Evolutionary conservation across 2,888 invertebrate species (phyloP).

Genomic region (Lysandra coridon): DNA sequence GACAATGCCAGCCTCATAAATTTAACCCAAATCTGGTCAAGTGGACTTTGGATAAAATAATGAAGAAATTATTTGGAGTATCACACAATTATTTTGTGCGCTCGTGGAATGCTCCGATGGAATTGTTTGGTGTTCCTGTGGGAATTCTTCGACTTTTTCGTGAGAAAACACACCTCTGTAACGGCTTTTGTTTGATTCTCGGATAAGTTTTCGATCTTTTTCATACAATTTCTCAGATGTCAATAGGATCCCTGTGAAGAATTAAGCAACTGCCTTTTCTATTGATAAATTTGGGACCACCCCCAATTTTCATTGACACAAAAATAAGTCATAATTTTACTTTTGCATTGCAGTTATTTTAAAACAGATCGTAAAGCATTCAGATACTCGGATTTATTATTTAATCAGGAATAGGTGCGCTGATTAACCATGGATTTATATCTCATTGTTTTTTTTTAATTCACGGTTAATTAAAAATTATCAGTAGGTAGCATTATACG

Average conservation of each 20-base stretch:
- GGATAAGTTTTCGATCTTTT: neutral
- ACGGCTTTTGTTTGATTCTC: neutral
- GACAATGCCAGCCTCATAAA: too few species aligned
- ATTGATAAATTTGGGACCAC: neutral
- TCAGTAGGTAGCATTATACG: neutral
- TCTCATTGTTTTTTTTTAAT: neutral
- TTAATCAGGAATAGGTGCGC: neutral
- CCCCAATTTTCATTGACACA: neutral
- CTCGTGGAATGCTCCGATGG: neutral
- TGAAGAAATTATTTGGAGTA: neutral
- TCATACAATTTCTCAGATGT: neutral
- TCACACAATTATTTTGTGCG: neutral
- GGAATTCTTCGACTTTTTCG: conserved; percentile 5
- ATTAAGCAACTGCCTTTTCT: neutral
- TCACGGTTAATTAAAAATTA: neutral
- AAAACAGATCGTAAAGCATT: too few species aligned
- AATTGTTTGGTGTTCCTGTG: conserved; percentile 6
- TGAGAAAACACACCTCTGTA: neutral
- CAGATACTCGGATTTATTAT: neutral
- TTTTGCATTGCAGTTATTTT: too few species aligned
- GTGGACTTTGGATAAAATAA: neutral
- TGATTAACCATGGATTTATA: neutral
- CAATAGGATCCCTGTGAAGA: neutral
- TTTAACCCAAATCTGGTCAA: too few species aligned
- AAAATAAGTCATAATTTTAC: too few species aligned